Evolutionary conservation across 2,888 invertebrate genomes (phyloP), one percentile per base, ranked within the genome.

Genomic region (Bellardia pandia): DNA sequence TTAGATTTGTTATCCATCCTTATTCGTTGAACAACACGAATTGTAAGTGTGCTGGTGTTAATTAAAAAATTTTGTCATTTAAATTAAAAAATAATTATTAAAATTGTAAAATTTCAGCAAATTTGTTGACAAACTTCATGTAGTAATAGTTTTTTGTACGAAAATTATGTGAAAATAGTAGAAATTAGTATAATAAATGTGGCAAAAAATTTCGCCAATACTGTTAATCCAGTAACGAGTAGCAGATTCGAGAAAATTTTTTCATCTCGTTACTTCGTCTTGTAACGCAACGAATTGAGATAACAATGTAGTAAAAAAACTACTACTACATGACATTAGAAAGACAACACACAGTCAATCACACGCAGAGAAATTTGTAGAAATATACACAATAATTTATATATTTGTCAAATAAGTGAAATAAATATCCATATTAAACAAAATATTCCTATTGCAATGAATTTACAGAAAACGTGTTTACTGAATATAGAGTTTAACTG

Each of bases 61-160:
- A 81, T 53, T 66, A 64, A 60, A 58, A 64, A 75, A 56, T 30
- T 53, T 68, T 5, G 4, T 5, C n/a, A 42, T 83, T 62, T 80
- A 88, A 82, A 90, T 86, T 83, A 68, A 69, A 75, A 88, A 76
- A 86, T 89, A 88, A 56, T 86, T 81, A 77, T 78, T 69, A 87
- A 91, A 84, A 89, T 68, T 86, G 85, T 88, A 79, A 81, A 72
- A 90, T 89, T 89, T 88, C 64, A 53, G 86, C 76, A 89, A 90
- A 89, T 90, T 87, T 90, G 84, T 87, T 42, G 80, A n/a, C 74
- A 87, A 89, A 86, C 89, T 90, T 77, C 88, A 89, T 37, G 3
- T 13, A 30, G 42, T 62, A 33, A 75, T 85, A 64, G 16, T 87
- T 79, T 42, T 37, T 69, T 58, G 1, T 8, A 37, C 30, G 75